Evolutionary conservation across 1,140 invertebrate species (phyloP), one percentile per base, ranked within the genome.

Genomic region (Nasonia giraulti): DNA sequence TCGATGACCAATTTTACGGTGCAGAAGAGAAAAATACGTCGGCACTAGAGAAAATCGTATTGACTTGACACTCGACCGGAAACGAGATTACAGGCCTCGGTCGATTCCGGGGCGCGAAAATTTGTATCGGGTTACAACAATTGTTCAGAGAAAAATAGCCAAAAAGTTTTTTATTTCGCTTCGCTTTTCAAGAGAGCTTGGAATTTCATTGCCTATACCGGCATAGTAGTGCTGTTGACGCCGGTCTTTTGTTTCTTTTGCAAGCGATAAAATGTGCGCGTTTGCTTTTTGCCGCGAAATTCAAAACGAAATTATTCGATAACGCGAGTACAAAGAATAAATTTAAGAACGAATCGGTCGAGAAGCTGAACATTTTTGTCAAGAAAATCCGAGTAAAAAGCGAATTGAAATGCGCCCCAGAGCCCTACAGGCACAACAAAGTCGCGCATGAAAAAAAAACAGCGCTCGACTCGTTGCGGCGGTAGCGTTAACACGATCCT

Each of bases 361-460:
- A 44, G 40, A 44, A 44, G 40, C 37, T 40, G 20, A 20, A 62
- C 17, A 62, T 11, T 50, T 11, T 50, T 11, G 47, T 11, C 10
- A 62, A 62, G 6, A 62, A 27, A 27, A 12, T 2, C 12, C 17
- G 50, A 17, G 55, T 20, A n/a, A 73, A 73, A 66, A 80, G 82
- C 71, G 86, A 71, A 87, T 82, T 37, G 80, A 91, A 91, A 90
- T 89, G 89, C 91, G 90, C 80, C 91, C 91, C 86, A 91, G 87
- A 92, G 88, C 89, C 89, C 91, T 88, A 92, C 88, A 92, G 91
- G 7, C 10, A 44, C 10, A 91, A 88, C 84, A 86, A 86, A 86
- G 50, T 55, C 85, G 47, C 50, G 23, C 11, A 37, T 37, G 33
- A 74, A 76, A 68, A 23, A 23, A 80, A 78, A 80, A 69, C 73